A percentile compares a stretch with the other conserved stretches of the same genome.
Conservation (phyloP, 2,888 invertebrate genomes). For the Plemyria rubiginata region DNA sequence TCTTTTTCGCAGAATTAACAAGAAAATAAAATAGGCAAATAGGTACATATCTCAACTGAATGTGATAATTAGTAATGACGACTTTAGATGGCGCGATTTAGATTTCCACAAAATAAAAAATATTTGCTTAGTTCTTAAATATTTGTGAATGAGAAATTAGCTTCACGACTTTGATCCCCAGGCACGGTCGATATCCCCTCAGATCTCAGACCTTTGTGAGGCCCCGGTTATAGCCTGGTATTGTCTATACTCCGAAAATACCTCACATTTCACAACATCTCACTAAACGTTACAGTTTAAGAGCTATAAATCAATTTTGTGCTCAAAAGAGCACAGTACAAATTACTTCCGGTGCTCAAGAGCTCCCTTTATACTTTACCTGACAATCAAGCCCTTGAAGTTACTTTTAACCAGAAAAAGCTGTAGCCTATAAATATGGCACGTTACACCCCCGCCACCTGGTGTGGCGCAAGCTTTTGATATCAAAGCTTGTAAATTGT, state of each 20-base stretch:
- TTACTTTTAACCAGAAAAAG: slow-evolving; percentile 22
- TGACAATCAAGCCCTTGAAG: slow-evolving; percentile 40
- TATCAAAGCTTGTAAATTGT: slow-evolving; percentile 20
- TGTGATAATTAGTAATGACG: no score
- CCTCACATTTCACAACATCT: slow-evolving; percentile 7
- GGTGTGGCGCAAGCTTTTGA: slow-evolving; percentile 29
- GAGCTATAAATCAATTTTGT: slow-evolving; percentile 26
- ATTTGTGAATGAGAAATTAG: no score
- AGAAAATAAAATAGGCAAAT: no score
- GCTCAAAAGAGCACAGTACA: slow-evolving; percentile 35
- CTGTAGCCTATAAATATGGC: slow-evolving; percentile 31
- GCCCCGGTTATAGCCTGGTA: no score
- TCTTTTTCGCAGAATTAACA: no score
- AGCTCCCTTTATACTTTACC: slow-evolving; percentile 35
- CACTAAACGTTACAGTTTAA: slow-evolving; percentile 21
- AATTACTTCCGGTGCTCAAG: slow-evolving; percentile 41
- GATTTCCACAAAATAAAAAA: no score
- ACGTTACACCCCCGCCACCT: slow-evolving; percentile 38
- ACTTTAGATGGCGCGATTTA: no score
- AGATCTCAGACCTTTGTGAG: no score
- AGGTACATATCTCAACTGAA: no score
- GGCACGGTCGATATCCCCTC: no score
- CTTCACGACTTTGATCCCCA: no score
- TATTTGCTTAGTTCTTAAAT: no score
- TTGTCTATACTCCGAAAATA: neutral